Percentiles rank a stretch among this genome's conserved stretches.
phyloP scores from a whole-genome alignment of 1,140 invertebrate species.

The Brachionus asplanchnoidis region DNA sequence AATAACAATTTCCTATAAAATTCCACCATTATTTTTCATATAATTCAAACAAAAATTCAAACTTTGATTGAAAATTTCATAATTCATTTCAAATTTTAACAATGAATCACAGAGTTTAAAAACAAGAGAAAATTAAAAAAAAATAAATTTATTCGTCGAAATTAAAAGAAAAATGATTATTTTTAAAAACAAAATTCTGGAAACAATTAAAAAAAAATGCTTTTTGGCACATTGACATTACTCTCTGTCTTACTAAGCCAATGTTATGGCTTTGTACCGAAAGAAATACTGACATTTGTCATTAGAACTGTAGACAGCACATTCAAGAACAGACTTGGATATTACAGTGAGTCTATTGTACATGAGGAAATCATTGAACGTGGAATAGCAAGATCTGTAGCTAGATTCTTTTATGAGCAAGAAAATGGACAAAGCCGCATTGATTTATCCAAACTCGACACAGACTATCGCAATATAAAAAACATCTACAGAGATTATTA shows the following conservation, averaged over 20 bases:
- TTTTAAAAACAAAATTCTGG: not conserved
- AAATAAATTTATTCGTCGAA: not conserved
- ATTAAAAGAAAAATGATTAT: not conserved
- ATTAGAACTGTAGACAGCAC: not conserved
- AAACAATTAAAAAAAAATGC: not conserved
- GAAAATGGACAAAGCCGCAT: not conserved
- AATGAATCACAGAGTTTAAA: too few species aligned
- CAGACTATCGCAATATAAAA: not conserved
- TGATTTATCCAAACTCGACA: not conserved
- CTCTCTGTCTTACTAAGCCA: not conserved
- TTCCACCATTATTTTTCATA: too few species aligned
- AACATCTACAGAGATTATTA: slow-evolving; percentile 23
- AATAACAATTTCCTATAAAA: too few species aligned
- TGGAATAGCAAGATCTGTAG: not conserved
- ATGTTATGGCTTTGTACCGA: not conserved
- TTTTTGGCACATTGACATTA: not conserved
- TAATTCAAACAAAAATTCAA: too few species aligned
- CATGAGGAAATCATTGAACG: slow-evolving; percentile 23
- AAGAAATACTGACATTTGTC: slow-evolving; percentile 17
- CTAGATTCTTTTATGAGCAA: slow-evolving; percentile 7
- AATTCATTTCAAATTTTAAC: too few species aligned
- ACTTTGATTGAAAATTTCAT: too few species aligned
- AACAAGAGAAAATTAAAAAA: not conserved
- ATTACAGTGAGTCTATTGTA: not conserved
- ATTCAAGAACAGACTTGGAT: not conserved